Conservation (phyloP, 2,797 vertebrate genomes). For the Poeciliopsis paucimaculata region DNA sequence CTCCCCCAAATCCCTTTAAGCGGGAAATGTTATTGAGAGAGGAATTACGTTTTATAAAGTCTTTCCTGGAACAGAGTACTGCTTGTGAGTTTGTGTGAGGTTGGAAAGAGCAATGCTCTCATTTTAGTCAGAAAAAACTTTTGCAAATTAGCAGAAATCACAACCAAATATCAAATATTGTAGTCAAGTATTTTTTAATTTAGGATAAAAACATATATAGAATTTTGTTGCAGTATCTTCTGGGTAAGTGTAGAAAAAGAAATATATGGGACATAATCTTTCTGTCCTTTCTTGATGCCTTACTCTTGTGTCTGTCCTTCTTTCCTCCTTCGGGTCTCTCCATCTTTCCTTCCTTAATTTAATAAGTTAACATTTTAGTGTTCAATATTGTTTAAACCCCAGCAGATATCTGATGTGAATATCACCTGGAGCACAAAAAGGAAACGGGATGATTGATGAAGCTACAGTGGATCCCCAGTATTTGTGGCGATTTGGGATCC, state of each 20-base stretch:
- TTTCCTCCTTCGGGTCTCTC: neutral
- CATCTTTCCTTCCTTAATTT: too few species aligned
- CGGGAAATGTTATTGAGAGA: neutral
- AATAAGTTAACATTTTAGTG: too few species aligned
- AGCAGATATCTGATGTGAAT: too few species aligned
- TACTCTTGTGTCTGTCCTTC: neutral
- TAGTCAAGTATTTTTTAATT: neutral
- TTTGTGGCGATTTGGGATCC: too few species aligned
- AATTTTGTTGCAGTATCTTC: neutral
- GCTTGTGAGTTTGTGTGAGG: neutral
- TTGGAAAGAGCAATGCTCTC: neutral
- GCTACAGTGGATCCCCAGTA: too few species aligned
- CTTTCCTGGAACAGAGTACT: neutral
- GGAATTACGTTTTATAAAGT: neutral
- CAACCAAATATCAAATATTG: neutral
- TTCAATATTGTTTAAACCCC: too few species aligned
- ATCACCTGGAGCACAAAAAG: too few species aligned
- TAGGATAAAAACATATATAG: neutral
- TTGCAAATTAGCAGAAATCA: neutral
- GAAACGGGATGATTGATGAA: too few species aligned
- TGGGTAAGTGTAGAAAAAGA: neutral
- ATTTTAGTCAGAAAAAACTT: neutral
- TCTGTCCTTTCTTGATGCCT: neutral
- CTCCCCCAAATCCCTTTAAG: neutral
- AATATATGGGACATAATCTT: neutral